Base-by-base conservation (phyloP, 2,888 invertebrate species). In the Metellina segmentata region DNA sequence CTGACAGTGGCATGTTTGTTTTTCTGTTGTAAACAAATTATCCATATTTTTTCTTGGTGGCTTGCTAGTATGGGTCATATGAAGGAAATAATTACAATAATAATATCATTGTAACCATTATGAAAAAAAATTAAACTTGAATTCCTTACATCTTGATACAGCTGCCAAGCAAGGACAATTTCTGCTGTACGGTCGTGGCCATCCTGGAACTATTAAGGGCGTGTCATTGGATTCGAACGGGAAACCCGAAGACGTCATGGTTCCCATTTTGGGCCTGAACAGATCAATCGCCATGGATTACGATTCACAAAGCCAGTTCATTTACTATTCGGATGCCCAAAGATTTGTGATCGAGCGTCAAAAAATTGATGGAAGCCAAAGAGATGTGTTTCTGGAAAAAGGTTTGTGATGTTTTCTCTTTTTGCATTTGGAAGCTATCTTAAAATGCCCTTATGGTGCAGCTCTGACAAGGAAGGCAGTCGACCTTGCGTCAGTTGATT, bases 131-230 rank as follows among this genome's bases (percentile, higher is more conserved):
- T 34, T 1, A 1, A 34, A 4, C 34, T 34, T 61, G 61, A 8
- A 9, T 61, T 61, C 86, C 93, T 94, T 13, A 34, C 4, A 34
- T 34, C 34, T 34, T 34, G 34, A 34, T 34, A 34, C 95, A 96
- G 96, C 96, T 85, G 96, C 96, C 93, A 96, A 96, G 89, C 95
- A 96, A 94, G 95, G 96, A 89, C 96, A 96, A 93, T 97, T 97
- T 95, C 95, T 98, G 79, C 94, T 97, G 20, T 96, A 96, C 94
- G 96, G 96, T 16, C 96, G 96, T 95, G 96, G 96, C 90, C 95
- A 96, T 93, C 97, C 97, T 93, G 96, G 97, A 34, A 96, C 97
- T 95, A 97, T 98, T 93, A 96, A 96, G 94, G 97, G 97, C 75
- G 96, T 97, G 93, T 95, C 95, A 16, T 93, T 95, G 93, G 94